Percentiles rank a stretch among this genome's conserved stretches.
Conservation (phyloP, 2,888 invertebrate species). For the Spisula solida region DNA sequence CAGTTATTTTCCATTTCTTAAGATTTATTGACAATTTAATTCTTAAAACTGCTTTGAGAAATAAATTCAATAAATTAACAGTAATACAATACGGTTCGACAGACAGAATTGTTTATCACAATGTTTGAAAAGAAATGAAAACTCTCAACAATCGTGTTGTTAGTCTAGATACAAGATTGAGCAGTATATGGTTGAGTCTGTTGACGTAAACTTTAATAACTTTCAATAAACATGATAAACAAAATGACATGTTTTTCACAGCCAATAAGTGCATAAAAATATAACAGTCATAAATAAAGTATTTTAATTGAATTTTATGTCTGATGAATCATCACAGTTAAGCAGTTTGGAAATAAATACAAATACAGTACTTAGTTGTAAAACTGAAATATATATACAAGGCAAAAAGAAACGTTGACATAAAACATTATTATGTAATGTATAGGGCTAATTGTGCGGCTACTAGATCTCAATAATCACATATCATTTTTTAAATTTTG, state of each 20-base stretch:
- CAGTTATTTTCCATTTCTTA: background rate
- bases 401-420: too few species aligned
- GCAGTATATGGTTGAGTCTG: background rate
- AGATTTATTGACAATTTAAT: background rate
- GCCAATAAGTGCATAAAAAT: slow-evolving; percentile 6
- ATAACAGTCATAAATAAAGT: background rate
- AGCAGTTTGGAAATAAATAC: too few species aligned
- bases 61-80: background rate
- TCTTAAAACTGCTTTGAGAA: background rate
- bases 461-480: too few species aligned
- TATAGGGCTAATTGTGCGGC: too few species aligned
- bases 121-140: background rate
- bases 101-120: slow-evolving; percentile 17
- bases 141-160: background rate
- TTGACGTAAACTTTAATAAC: slow-evolving; percentile 2
- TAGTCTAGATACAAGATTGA: background rate
- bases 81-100: background rate
- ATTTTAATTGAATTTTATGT: background rate
- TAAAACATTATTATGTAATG: too few species aligned
- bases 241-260: slow-evolving; percentile 24
- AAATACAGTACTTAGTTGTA: too few species aligned
- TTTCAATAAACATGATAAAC: slow-evolving; percentile 1
- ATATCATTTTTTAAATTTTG: too few species aligned
- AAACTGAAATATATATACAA: too few species aligned
- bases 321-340: too few species aligned